Base-by-base conservation (phyloP, 2,797 vertebrate species). In the Chanos chanos region DNA sequence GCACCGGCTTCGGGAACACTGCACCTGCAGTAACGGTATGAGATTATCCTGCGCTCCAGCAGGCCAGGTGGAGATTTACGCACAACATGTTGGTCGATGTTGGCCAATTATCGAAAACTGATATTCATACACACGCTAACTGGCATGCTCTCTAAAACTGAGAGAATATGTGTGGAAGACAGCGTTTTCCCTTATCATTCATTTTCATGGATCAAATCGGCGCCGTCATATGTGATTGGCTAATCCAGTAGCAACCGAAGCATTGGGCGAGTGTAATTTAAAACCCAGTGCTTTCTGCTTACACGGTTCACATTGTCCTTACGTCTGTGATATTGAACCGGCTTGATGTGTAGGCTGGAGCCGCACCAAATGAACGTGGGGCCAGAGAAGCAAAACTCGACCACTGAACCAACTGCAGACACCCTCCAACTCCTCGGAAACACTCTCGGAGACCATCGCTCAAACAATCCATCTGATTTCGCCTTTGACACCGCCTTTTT, bases 241-340 rank as follows among this genome's bases (percentile, higher is more conserved):
- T 61, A 48, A 68, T 55, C 57, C 28, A 19, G 51, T 55, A 44
- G 54, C 8, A 53, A 13, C 15, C 40, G 40, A 21, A 39, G 49
- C 36, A 52, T 22, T 25, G 41, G 41, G 48, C 27, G 28, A 49
- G 57, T 39, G 43, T 61, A 66, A 71, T 66, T 66, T 21, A 63
- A 66, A 55, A 61, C 58, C 4, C 43, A 21, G 25, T 40, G 53
- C 56, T 61, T 61, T 61, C 51, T 68, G 59, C 66, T 68, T 51
- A 50, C 59, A 49, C 30, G 5, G 36, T 31, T 28, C 58, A 61
- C 62, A 56, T 64, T 43, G 47, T 44, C 41, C 51, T 48, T 54
- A 56, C 31, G 61, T 33, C 31, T 27, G 43, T 56, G 61, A 56
- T 64, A 47, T 47, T 36, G 15, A 55, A 54, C 47, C 51, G 37